Conservation (phyloP, 2,113 vertebrate genomes). For the Pteronura brasiliensis region DNA sequence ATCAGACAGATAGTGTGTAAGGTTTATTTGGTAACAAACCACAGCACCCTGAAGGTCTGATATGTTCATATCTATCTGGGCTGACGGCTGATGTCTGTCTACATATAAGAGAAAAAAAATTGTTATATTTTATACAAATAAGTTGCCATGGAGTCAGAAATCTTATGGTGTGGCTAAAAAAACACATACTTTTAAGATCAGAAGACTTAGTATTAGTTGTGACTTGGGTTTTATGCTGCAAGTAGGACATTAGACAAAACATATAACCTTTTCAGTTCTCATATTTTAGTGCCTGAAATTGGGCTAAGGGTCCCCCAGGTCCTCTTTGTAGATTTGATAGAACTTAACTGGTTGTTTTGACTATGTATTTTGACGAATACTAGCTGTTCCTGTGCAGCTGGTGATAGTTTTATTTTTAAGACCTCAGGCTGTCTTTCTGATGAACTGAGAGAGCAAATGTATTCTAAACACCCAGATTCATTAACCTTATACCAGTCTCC, state of each 20-base stretch:
- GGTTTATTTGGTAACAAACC: background rate
- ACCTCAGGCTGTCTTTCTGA: slow-evolving; percentile 38
- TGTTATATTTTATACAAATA: background rate
- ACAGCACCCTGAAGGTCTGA: background rate
- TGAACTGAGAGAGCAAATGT: slow-evolving; percentile 44
- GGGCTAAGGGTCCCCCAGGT: background rate
- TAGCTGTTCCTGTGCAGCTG: slow-evolving; percentile 29
- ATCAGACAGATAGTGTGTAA: background rate
- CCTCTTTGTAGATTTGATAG: background rate
- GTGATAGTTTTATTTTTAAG: slow-evolving; percentile 47
- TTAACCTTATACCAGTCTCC: slow-evolving; percentile 43
- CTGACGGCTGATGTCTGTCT: background rate
- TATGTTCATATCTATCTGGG: background rate
- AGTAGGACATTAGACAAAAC: background rate
- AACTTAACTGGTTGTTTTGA: slow-evolving; percentile 34
- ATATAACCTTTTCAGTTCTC: background rate
- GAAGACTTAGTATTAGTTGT: background rate
- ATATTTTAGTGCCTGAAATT: background rate
- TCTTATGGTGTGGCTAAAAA: background rate
- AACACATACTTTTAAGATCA: background rate
- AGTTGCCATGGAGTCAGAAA: background rate
- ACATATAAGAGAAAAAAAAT: background rate
- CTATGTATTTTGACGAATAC: slow-evolving; percentile 49
- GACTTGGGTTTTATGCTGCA: background rate
- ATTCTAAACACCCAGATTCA: slow-evolving; percentile 59